Percentiles rank a stretch among this genome's conserved stretches.
phyloP scores from a whole-genome alignment of 2,113 vertebrate genomes.

The Campylomormyrus tamandua region DNA sequence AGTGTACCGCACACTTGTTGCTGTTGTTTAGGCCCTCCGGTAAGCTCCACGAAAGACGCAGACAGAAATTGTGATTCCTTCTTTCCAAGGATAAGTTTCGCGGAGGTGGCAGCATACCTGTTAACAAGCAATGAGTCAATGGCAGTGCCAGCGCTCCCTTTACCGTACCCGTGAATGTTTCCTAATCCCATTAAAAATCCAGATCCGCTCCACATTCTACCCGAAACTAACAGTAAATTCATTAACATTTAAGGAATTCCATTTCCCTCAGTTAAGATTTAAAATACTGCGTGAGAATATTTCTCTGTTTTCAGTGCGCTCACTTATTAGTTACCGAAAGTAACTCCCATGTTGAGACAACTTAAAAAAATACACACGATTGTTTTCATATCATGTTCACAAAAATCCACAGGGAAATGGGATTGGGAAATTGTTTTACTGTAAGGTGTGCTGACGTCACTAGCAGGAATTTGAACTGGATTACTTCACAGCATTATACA shows the following conservation, averaged over 20 bases:
- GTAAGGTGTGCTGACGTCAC: conserved; percentile 9
- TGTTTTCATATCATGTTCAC: not conserved
- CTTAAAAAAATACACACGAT: not conserved
- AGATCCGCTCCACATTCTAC: not conserved
- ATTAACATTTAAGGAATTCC: not conserved
- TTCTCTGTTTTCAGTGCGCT: not conserved
- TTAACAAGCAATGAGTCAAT: not conserved
- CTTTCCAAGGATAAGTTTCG: not conserved
- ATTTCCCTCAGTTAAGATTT: not conserved
- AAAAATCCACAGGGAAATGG: not conserved
- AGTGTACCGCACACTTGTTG: not conserved
- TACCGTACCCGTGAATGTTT: not conserved
- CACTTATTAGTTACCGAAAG: not conserved
- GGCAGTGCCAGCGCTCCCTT: not conserved
- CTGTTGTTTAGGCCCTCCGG: not conserved
- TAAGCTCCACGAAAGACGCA: not conserved
- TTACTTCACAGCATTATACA: not conserved
- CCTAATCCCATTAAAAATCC: not conserved
- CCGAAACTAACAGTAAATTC: not conserved
- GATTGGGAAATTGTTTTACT: not conserved
- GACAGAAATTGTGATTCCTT: not conserved
- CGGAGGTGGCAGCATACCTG: not conserved
- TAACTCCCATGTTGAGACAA: not conserved
- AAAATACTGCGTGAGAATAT: not conserved
- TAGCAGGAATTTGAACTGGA: not conserved